phyloP scores from a whole-genome alignment of 1,140 invertebrate species.

The Cyclargus thomasi region DNA sequence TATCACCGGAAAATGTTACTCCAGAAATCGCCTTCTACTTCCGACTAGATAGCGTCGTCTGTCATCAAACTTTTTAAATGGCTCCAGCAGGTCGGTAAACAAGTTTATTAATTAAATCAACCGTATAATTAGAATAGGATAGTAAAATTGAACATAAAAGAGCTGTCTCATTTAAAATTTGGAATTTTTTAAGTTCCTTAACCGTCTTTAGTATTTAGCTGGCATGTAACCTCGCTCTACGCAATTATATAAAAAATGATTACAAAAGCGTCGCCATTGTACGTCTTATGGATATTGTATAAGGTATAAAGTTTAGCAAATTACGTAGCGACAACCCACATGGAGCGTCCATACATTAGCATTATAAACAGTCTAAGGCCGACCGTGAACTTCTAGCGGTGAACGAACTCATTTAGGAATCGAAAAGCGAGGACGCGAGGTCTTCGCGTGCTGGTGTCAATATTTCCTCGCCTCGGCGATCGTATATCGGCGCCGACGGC shows the following conservation, averaged over 20 bases:
- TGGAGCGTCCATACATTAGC: constrained; percentile 56
- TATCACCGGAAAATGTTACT: constrained; percentile 11
- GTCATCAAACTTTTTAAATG: neutral
- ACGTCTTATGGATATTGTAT: neutral
- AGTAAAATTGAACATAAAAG: neutral
- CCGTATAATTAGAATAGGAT: neutral
- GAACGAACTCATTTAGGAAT: constrained; percentile 68
- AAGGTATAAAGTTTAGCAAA: constrained; percentile 28
- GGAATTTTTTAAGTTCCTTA: neutral
- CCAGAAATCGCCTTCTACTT: neutral
- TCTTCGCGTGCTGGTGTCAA: constrained; percentile 43
- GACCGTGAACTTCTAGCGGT: constrained; percentile 41
- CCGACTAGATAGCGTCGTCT: neutral
- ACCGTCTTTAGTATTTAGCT: neutral
- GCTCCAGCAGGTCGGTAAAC: neutral
- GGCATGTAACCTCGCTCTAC: neutral
- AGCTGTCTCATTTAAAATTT: neutral
- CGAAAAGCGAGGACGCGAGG: constrained; percentile 57
- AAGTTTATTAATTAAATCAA: neutral
- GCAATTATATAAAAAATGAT: constrained; percentile 5
- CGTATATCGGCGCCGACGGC: constrained; percentile 41
- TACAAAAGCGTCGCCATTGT: constrained; percentile 3
- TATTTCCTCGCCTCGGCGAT: constrained; percentile 50
- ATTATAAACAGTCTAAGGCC: constrained; percentile 40
- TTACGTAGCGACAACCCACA: constrained; percentile 42